Evolutionary conservation across 37 sponge, comb jelly and placozoan species (phyloP), one percentile per base, ranked within the genome.

Genomic region (Hormiphora californensis): DNA sequence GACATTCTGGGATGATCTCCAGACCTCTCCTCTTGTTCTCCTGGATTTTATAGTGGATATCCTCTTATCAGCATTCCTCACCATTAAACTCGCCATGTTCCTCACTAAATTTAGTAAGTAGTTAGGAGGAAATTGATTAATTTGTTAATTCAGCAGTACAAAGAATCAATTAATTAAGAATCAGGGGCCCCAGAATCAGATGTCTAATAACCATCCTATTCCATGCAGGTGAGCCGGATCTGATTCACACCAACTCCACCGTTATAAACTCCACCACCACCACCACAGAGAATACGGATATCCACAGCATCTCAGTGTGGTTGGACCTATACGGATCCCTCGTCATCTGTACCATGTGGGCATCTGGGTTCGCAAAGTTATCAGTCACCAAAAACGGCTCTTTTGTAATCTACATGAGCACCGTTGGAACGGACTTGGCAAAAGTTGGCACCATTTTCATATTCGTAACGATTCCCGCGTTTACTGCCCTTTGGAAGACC

Each of bases 321-420:
- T 23, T 57, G 4, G 27, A 57, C 23, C 61, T 57, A 4, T 57
- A 57, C 61, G 61, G 61, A 57, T 23, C 61, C 7, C 30, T 57
- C 4, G 61, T 57, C n/a, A 57, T 57, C 61, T 57, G 61, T 57
- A 57, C 61, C 61, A 15, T 15, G 9, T 57, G 61, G 61, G 27
- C 27, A 28, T 57, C 61, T 28, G 61, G 61, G 5, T 57, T 57
- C 27, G 27, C 61, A 5, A 57, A 57, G 61, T 57, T 57, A 15
- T 23, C 61, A 19, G 61, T 57, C 61, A 57, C 61, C n/a, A 30
- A 57, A 12, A 57, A 57, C 61, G 61, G 61, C 61, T 57, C 61
- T 30, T 57, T 57, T 57, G 61, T 57, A 4, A 57, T 57, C 61
- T 57, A 57, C 61, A 57, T 57, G 61, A 57, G 61, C n/a, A 57